Evolutionary conservation across 2,797 vertebrate species (phyloP).

Genomic region (Smutsia temminckii): DNA sequence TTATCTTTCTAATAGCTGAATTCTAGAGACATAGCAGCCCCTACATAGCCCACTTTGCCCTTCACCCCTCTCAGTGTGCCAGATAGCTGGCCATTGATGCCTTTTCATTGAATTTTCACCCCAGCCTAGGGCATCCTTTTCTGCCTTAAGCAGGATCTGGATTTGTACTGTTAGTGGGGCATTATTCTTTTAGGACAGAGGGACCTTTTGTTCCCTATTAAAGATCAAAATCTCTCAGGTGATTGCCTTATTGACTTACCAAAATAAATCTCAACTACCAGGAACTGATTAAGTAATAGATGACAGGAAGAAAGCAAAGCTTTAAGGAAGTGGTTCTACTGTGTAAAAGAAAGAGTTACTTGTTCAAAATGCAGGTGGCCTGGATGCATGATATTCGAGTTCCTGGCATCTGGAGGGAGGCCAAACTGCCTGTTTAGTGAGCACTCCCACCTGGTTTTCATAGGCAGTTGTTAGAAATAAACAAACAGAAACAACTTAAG

Average conservation of each 20-base stretch:
- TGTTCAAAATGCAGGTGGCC: background rate
- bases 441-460: background rate
- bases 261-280: background rate
- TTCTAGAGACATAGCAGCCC: background rate
- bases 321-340: background rate
- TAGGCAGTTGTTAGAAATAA: background rate
- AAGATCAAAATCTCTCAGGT: background rate
- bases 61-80: background rate
- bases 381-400: background rate
- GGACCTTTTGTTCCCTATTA: background rate
- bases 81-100: background rate
- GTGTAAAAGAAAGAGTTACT: background rate
- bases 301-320: background rate
- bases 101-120: background rate
- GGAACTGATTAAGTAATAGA: background rate
- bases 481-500: background rate
- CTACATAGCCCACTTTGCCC: background rate
- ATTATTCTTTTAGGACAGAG: slow-evolving; percentile 32
- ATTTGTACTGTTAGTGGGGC: background rate
- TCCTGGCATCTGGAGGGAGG: background rate
- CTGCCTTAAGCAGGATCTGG: background rate
- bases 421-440: background rate
- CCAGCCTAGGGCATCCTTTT: background rate
- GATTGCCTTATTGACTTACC: background rate
- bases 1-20: background rate